A percentile compares a stretch with the other conserved stretches of the same genome.
Evolutionary conservation across 2,797 vertebrate genomes (phyloP).

Genomic region (Gymnodraco acuticeps): DNA sequence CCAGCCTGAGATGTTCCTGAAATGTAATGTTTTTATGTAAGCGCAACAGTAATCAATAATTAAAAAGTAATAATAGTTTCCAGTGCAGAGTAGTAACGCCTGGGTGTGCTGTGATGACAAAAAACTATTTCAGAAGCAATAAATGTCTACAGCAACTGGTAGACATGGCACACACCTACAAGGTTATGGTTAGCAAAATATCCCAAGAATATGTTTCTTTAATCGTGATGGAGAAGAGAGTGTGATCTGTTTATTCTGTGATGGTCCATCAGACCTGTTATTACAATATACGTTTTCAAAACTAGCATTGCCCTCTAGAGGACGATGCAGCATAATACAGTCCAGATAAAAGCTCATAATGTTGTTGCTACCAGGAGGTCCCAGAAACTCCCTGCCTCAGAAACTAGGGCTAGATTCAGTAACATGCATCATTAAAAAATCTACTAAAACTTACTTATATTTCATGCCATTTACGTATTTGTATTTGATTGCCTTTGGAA

Average conservation of each 20-base stretch:
- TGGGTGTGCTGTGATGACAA: too few species aligned
- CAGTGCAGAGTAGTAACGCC: neutral
- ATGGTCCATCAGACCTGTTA: neutral
- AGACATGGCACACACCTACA: neutral
- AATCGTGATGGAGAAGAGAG: neutral
- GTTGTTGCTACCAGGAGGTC: neutral
- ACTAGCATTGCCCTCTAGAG: conserved; percentile 59
- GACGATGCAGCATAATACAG: conserved; percentile 5
- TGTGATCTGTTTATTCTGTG: neutral
- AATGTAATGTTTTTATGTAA: conserved; percentile 23
- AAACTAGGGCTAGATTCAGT: neutral
- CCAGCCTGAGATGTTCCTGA: neutral
- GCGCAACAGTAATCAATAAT: conserved; percentile 4
- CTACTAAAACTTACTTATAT: neutral
- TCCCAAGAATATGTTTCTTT: neutral
- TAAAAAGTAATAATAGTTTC: neutral
- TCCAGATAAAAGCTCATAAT: too few species aligned
- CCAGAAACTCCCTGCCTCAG: neutral
- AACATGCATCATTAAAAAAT: neutral
- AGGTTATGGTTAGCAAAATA: neutral
- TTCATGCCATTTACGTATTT: neutral
- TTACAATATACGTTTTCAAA: neutral
- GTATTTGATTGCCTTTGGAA: too few species aligned
- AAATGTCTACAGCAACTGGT: neutral
- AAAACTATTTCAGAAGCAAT: neutral